A percentile compares a stretch with the other conserved stretches of the same genome.
These are phyloP conservation scores for Anoplius nigerrimus DNA, from an alignment of 2,888 invertebrate species.

Conservation along the genomic window DNA sequence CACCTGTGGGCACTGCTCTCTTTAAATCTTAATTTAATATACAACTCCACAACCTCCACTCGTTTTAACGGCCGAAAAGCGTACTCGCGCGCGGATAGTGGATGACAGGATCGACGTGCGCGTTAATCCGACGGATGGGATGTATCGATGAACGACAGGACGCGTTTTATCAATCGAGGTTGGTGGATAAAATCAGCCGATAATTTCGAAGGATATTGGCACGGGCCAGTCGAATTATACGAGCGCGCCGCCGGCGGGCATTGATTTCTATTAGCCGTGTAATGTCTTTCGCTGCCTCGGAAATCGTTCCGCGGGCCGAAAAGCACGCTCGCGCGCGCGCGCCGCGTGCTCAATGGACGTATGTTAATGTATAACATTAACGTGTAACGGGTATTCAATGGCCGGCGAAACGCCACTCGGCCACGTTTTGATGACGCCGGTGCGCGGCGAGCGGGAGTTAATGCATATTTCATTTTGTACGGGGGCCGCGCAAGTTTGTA, in stretches of 20 bases:
- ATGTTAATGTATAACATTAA: slow-evolving; percentile 1
- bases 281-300: neutral
- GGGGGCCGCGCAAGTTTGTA: neutral
- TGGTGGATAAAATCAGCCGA: neutral
- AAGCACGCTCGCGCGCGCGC: neutral
- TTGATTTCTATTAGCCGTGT: slow-evolving; percentile 24
- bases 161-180: slow-evolving; percentile 11
- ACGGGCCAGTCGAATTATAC: slow-evolving; percentile 1
- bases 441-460: neutral
- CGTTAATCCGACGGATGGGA: too few relatives aligned
- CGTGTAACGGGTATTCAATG: neutral
- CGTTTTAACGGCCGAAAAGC: too few relatives aligned
- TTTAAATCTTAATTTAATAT: too few relatives aligned
- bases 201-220: slow-evolving; percentile 8
- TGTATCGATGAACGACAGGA: neutral
- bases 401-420: neutral
- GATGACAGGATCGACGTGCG: too few relatives aligned
- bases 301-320: neutral
- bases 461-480: slow-evolving; percentile 7
- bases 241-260: neutral
- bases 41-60: too few relatives aligned
- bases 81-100: too few relatives aligned
- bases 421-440: slow-evolving; percentile 1
- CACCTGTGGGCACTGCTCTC: too few relatives aligned
- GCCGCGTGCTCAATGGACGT: slow-evolving; percentile 1